Base-by-base conservation (phyloP, 35 echinoderm and acorn worm species). In the Ophioderma brevispina region DNA sequence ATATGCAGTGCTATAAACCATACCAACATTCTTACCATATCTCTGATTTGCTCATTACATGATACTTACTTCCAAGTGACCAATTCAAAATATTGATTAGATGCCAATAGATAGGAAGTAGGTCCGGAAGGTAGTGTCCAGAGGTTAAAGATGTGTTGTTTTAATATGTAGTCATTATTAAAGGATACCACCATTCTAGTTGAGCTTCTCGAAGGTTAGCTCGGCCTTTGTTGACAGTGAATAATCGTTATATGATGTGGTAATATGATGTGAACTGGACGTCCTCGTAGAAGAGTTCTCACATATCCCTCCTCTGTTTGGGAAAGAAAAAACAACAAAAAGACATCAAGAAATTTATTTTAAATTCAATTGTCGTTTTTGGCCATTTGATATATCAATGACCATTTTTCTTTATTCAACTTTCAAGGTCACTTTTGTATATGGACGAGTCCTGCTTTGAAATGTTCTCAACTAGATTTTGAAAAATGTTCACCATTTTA, bases 131-230 rank as follows among this genome's bases (percentile, higher is more conserved):
- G 59, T 25, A 70, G 10, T 25, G 23, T 3, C 23, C 59, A 70
- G 17, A 46, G 17, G 17, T 46, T 46, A 17, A 17, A 46, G 17
- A 17, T 46, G 41, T 46, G 17, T 46, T 46, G 17, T 46, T 46
- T 8, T 46, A 70, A 42, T 40, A 78, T 32, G 32, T 31, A 63
- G 33, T 6, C 18, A 39, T 23, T 76, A n/a, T 19, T 18, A 90
- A 99, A 99, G 97, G 97, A 99, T 99, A 99, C 97, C 95, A 91
- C 97, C 97, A 99, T 55, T 99, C 97, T 41, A 99, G 76, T 23
- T 95, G 30, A 99, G 94, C 78, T 95, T 92, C 81, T 99, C 91
- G 25, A 87, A 81, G 1, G 97, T 93, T 0, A 92, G 78, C 8
- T 86, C 39, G 75, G 36, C 43, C 50, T 95, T 95, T 13, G 86